Evolutionary conservation across 92 coral and sea anemone species (phyloP).

Genomic region (Zoanthus gigantus): DNA sequence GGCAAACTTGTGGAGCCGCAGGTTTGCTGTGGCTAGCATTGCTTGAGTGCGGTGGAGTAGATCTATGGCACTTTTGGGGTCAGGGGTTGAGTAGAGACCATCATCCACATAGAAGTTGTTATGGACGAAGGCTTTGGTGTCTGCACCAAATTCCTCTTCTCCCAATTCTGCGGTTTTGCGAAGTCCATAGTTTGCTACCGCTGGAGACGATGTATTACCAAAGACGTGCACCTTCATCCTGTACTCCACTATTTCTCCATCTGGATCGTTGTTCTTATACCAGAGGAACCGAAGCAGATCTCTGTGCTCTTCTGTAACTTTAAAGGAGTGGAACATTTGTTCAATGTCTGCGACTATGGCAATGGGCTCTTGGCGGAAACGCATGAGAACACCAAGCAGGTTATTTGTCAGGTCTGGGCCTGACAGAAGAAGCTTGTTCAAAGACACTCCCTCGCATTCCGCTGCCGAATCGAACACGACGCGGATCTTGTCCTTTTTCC

Average conservation of each 20-base stretch:
- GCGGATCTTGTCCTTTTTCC: constrained; percentile 51
- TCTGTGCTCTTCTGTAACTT: constrained; percentile 46
- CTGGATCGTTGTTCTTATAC: constrained; percentile 61
- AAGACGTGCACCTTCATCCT: constrained; percentile 56
- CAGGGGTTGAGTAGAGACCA: constrained; percentile 54
- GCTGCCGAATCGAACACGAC: constrained; percentile 71
- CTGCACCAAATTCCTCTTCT: constrained; percentile 54
- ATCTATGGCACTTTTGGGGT: constrained; percentile 59
- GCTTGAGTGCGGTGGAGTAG: constrained; percentile 62
- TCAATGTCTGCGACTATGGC: constrained; percentile 66
- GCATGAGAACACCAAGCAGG: constrained; percentile 63
- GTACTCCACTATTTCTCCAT: constrained; percentile 46
- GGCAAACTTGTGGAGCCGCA: constrained; percentile 71
- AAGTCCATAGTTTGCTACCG: constrained; percentile 61
- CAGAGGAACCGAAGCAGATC: constrained; percentile 66
- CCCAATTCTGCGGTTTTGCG: constrained; percentile 59
- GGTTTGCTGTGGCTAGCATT: constrained; percentile 67
- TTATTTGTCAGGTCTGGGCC: constrained; percentile 56
- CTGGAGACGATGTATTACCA: constrained; percentile 63
- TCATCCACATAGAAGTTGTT: constrained; percentile 69
- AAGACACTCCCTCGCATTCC: constrained; percentile 51
- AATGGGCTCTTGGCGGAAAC: constrained; percentile 58
- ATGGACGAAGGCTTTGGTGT: constrained; percentile 56
- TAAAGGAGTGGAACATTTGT: constrained; percentile 68
- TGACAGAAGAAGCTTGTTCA: constrained; percentile 53